A percentile compares a stretch with the other conserved stretches of the same genome.
Evolutionary conservation across 1,140 invertebrate genomes (phyloP).

Genomic region (Bombus pyrosoma): DNA sequence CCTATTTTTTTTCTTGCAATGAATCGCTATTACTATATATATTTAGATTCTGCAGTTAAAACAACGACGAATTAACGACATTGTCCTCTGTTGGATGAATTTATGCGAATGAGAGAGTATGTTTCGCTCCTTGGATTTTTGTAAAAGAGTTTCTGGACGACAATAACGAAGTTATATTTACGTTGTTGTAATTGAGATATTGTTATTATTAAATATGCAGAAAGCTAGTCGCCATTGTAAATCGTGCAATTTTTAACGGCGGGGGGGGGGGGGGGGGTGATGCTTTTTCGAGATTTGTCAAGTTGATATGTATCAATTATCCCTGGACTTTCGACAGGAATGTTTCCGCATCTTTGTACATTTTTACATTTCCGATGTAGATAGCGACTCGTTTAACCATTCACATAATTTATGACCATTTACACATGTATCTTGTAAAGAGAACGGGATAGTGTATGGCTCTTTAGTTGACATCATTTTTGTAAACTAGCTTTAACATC

Average conservation of each 20-base stretch:
- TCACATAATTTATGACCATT: constrained; percentile 8
- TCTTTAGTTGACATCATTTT: constrained; percentile 12
- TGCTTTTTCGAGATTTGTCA: not conserved
- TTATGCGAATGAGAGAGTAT: not conserved
- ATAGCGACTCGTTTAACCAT: constrained; percentile 15
- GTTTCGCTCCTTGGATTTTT: not conserved
- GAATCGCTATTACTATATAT: too few species aligned
- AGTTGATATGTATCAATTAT: constrained; percentile 32
- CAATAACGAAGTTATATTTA: not conserved
- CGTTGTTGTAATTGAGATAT: not conserved
- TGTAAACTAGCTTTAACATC: constrained; percentile 24
- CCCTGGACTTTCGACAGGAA: constrained; percentile 12
- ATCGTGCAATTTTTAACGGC: not conserved
- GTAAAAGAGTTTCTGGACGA: not conserved
- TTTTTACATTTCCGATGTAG: constrained; percentile 19
- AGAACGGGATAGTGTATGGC: not conserved
- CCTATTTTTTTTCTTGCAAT: not conserved
- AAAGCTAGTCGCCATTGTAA: not conserved
- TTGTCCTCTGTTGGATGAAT: not conserved
- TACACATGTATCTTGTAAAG: constrained; percentile 10
- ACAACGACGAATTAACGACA: not conserved
- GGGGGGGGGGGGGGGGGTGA: too few species aligned
- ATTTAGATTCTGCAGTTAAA: not conserved
- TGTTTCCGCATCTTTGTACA: constrained; percentile 16
- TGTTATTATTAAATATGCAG: not conserved